phyloP scores from a whole-genome alignment of 2,113 vertebrate genomes.

The Phodopus roborovskii region DNA sequence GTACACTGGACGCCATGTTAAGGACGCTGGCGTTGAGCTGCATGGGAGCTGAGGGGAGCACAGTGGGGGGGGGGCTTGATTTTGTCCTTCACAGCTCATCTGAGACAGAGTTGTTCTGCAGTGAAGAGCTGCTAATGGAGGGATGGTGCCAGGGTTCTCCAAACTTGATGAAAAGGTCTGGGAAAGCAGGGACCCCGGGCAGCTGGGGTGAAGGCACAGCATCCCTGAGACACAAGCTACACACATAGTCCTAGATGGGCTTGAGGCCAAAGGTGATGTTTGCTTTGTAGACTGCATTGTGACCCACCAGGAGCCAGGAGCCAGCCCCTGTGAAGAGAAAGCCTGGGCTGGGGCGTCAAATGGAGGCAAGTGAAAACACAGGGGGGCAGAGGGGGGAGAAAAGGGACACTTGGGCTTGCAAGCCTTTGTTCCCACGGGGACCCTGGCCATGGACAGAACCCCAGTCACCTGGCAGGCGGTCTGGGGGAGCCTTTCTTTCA shows the following conservation, averaged over 20 bases:
- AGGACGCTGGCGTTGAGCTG: background rate
- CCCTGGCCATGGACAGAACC: slow-evolving; percentile 75
- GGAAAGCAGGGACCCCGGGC: slow-evolving; percentile 26
- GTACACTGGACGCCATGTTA: background rate
- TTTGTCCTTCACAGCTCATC: background rate
- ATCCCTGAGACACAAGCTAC: background rate
- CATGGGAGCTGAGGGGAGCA: background rate
- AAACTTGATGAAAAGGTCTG: slow-evolving; percentile 18
- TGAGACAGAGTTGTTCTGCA: slow-evolving; percentile 2
- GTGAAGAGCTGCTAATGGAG: background rate
- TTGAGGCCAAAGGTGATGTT: slow-evolving; percentile 48
- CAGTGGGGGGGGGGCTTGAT: background rate
- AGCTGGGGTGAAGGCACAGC: slow-evolving; percentile 19
- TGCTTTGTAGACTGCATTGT: slow-evolving; percentile 25
- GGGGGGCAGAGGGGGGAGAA: background rate
- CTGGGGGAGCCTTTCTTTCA: slow-evolving; percentile 54
- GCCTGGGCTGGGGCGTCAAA: background rate
- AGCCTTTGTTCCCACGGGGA: slow-evolving; percentile 36
- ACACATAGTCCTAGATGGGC: background rate
- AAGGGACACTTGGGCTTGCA: background rate
- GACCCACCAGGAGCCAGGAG: slow-evolving; percentile 24
- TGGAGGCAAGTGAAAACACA: background rate
- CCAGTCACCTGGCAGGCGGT: slow-evolving; percentile 54
- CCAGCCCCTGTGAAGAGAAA: background rate
- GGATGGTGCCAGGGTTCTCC: slow-evolving; percentile 26